These are phyloP conservation scores for Pterocles orientalis DNA, from an alignment of 2,113 vertebrate species.

Conservation along the genomic window DNA sequence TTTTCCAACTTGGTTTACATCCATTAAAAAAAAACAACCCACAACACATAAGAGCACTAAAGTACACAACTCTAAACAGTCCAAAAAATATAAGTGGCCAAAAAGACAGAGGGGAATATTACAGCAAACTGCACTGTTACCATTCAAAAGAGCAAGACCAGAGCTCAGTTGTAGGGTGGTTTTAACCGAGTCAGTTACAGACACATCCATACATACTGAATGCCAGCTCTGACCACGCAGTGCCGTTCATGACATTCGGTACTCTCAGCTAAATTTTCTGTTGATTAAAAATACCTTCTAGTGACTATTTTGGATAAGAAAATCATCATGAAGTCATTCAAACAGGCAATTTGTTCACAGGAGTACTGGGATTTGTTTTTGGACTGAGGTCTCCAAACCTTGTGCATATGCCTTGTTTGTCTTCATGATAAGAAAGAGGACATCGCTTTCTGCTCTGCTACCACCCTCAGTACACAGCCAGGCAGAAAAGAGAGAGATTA, in stretches of 20 bases:
- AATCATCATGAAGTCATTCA: not conserved
- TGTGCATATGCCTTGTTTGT: not conserved
- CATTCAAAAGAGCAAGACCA: not conserved
- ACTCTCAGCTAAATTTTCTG: not conserved
- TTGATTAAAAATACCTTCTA: not conserved
- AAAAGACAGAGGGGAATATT: not conserved
- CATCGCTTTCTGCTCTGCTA: not conserved
- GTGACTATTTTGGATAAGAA: not conserved
- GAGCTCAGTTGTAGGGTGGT: not conserved
- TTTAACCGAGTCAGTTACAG: not conserved
- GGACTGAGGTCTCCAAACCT: not conserved
- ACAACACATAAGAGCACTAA: not conserved
- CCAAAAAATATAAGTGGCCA: not conserved
- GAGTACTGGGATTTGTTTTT: not conserved
- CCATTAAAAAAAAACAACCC: not conserved
- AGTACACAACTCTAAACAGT: not conserved
- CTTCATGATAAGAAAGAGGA: not conserved
- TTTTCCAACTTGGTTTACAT: not conserved
- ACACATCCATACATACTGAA: not conserved
- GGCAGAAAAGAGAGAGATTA: not conserved
- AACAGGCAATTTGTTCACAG: not conserved
- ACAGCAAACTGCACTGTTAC: not conserved
- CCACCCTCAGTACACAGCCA: not conserved
- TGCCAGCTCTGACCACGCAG: not conserved
- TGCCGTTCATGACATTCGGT: not conserved